A percentile compares a stretch with the other conserved stretches of the same genome.
Conservation (phyloP, 2,888 invertebrate genomes). For the Tachina grossa region DNA sequence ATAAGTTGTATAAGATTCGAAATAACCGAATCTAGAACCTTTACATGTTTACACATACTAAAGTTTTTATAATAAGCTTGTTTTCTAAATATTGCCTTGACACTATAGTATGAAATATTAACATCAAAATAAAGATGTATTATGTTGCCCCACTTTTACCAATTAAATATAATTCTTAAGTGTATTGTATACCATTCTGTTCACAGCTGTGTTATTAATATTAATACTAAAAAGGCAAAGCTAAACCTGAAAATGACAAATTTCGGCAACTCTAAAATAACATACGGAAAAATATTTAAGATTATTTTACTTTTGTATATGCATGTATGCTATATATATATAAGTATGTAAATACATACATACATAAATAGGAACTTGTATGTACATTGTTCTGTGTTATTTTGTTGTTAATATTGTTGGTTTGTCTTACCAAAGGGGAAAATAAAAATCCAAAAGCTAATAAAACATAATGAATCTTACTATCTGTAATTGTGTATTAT, state of each 20-base stretch:
- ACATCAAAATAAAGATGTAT: too few species aligned
- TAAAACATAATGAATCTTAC: slow-evolving; percentile 66
- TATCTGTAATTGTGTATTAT: slow-evolving; percentile 25
- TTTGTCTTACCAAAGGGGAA: slow-evolving; percentile 52
- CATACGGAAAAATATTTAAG: background rate
- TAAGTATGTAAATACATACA: background rate
- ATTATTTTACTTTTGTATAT: slow-evolving; percentile 22
- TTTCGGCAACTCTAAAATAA: slow-evolving; percentile 24
- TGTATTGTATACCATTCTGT: too few species aligned
- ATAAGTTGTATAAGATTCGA: too few species aligned
- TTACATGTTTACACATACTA: too few species aligned
- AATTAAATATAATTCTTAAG: too few species aligned
- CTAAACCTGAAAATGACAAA: background rate
- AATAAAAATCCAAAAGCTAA: slow-evolving; percentile 59
- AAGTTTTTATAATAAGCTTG: too few species aligned
- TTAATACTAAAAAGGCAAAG: background rate
- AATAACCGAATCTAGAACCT: too few species aligned
- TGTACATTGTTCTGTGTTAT: background rate
- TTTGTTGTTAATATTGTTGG: slow-evolving; percentile 24
- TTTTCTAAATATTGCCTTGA: too few species aligned
- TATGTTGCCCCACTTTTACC: too few species aligned
- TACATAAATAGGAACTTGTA: too few species aligned
- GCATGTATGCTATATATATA: too few species aligned
- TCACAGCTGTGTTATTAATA: background rate
- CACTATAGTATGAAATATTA: too few species aligned